Evolutionary conservation across 2,888 invertebrate species (phyloP).

Genomic region (Eupithecia tripunctaria): DNA sequence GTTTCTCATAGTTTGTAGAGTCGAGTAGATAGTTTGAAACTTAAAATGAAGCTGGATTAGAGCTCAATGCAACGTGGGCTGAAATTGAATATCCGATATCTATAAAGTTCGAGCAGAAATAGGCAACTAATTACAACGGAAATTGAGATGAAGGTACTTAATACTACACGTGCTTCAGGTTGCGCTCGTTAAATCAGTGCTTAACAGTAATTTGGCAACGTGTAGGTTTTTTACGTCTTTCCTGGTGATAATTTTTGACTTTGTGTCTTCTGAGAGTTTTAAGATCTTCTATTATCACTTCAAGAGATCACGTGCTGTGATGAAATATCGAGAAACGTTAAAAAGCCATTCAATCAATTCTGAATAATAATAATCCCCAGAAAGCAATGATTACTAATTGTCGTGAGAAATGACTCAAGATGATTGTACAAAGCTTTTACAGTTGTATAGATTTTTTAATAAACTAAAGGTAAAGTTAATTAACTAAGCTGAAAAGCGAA

Average conservation of each 20-base stretch:
- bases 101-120: constrained; percentile 19
- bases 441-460: too few relatives aligned
- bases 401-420: too few relatives aligned
- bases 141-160: not conserved
- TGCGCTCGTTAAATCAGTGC: not conserved
- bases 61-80: constrained; percentile 20
- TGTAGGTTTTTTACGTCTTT: not conserved
- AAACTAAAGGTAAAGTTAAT: too few relatives aligned
- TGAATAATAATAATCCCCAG: too few relatives aligned
- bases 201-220: not conserved
- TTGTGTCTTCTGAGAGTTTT: not conserved
- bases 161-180: too few relatives aligned
- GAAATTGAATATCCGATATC: constrained; percentile 21
- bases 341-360: not conserved
- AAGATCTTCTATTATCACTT: too few relatives aligned
- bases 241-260: not conserved
- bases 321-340: not conserved
- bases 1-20: constrained; percentile 24
- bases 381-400: too few relatives aligned
- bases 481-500: too few relatives aligned
- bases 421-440: too few relatives aligned
- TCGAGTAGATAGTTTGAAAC: constrained; percentile 31
- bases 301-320: too few relatives aligned
- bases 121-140: constrained; percentile 16
- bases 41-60: constrained; percentile 28